phyloP scores from a whole-genome alignment of 2,113 vertebrate genomes.

The Callorhinus ursinus region DNA sequence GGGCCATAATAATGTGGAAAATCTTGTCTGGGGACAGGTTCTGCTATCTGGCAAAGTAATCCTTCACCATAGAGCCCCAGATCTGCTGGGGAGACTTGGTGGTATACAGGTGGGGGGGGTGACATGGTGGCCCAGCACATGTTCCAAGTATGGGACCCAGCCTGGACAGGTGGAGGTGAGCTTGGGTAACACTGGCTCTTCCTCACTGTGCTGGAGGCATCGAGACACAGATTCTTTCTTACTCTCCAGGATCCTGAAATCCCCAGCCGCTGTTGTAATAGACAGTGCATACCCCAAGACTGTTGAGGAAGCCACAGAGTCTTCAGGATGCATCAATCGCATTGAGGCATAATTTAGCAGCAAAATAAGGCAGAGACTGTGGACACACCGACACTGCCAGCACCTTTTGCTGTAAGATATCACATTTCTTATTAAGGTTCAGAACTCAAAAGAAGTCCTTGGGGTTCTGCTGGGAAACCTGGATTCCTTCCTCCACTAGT shows the following conservation, averaged over 20 bases:
- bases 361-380: slow-evolving; percentile 93
- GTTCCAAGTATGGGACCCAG: slow-evolving; percentile 96
- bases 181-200: slow-evolving; percentile 93
- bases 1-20: slow-evolving; percentile 94
- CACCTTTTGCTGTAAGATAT: slow-evolving; percentile 89
- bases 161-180: slow-evolving; percentile 96
- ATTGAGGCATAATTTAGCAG: slow-evolving; percentile 91
- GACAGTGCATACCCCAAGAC: slow-evolving; percentile 93
- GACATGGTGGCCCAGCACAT: slow-evolving; percentile 92
- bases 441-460: slow-evolving; percentile 90
- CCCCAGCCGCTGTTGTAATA: slow-evolving; percentile 92
- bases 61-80: slow-evolving; percentile 96
- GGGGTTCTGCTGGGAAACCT: slow-evolving; percentile 93
- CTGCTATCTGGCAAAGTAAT: slow-evolving; percentile 94
- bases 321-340: slow-evolving; percentile 91
- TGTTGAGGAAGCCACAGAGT: slow-evolving; percentile 95
- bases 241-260: slow-evolving; percentile 96
- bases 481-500: slow-evolving; percentile 91
- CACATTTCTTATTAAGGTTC: slow-evolving; percentile 93
- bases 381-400: slow-evolving; percentile 88
- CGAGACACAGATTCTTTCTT: slow-evolving; percentile 95
- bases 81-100: slow-evolving; percentile 96
- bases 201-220: slow-evolving; percentile 90
- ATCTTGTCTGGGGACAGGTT: slow-evolving; percentile 93
- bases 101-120: slow-evolving; percentile 95